A percentile compares a stretch with the other conserved stretches of the same genome.
Evolutionary conservation across 2,888 invertebrate genomes (phyloP).

Genomic region (Calliopum simillimum): DNA sequence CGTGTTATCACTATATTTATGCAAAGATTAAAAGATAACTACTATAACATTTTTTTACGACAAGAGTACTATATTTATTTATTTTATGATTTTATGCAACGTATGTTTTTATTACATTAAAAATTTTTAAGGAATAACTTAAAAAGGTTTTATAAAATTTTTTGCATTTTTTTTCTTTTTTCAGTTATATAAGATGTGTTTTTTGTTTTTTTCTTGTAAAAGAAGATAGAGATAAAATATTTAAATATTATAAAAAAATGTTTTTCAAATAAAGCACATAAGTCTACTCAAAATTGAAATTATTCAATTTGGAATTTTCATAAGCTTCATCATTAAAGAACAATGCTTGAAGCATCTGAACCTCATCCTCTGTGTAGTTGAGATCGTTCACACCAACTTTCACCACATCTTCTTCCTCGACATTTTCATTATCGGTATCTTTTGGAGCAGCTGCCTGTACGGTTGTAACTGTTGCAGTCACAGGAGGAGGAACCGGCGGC

Average conservation of each 20-base stretch:
- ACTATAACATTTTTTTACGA: slow-evolving; percentile 15
- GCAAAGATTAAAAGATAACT: slow-evolving; percentile 2
- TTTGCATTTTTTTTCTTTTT: slow-evolving; percentile 15
- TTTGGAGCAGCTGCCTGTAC: slow-evolving; percentile 29
- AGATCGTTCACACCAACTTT: slow-evolving; percentile 40
- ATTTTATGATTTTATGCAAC: slow-evolving; percentile 26
- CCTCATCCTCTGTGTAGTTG: slow-evolving; percentile 43
- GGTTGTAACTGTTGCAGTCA: slow-evolving; percentile 40
- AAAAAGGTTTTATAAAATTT: slow-evolving; percentile 23
- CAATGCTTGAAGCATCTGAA: slow-evolving; percentile 41
- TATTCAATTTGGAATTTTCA: slow-evolving; percentile 41
- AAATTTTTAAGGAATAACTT: slow-evolving; percentile 29
- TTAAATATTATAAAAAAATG: slow-evolving; percentile 14
- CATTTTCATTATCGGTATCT: slow-evolving; percentile 30
- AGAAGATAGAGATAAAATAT: slow-evolving; percentile 16
- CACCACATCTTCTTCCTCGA: slow-evolving; percentile 24
- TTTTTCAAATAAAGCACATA: slow-evolving; percentile 42
- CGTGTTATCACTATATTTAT: not conserved
- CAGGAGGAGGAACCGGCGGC: slow-evolving; percentile 40
- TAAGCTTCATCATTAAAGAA: slow-evolving; percentile 40
- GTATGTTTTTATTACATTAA: slow-evolving; percentile 31
- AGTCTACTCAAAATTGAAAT: slow-evolving; percentile 36
- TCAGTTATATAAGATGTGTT: slow-evolving; percentile 8
- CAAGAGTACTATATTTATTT: slow-evolving; percentile 26
- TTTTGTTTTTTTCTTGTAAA: slow-evolving; percentile 20